Evolutionary conservation across 1,140 invertebrate species (phyloP).

Genomic region (Microplitis mediator): DNA sequence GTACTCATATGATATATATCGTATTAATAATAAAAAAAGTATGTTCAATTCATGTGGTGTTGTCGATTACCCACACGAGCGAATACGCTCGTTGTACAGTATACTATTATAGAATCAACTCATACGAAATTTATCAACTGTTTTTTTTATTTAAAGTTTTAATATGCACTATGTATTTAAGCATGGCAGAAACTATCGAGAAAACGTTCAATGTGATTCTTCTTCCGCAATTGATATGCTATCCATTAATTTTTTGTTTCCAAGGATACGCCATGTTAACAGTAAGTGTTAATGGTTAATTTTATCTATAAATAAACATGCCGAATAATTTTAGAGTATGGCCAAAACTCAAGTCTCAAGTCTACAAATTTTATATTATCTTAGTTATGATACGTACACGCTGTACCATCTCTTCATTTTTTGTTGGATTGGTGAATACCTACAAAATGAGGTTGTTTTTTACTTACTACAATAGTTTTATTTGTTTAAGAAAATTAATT

Average conservation of each 20-base stretch:
- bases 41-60: no score
- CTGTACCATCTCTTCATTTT: neutral
- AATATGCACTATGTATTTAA: neutral
- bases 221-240: constrained; percentile 21
- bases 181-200: constrained; percentile 24
- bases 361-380: neutral
- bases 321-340: neutral
- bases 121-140: no score
- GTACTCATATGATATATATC: no score
- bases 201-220: constrained; percentile 29
- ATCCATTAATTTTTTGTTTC: constrained; percentile 21
- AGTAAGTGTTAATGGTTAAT: constrained; percentile 15
- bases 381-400: neutral
- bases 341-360: neutral
- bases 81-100: neutral
- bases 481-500: neutral
- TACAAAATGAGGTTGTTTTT: neutral
- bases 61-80: no score
- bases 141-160: neutral
- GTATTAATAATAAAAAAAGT: no score
- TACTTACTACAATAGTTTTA: neutral
- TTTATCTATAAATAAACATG: neutral
- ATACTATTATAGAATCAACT: no score
- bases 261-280: constrained; percentile 25
- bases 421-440: neutral